A percentile compares a stretch with the other conserved stretches of the same genome.
Conservation (phyloP, 2,888 invertebrate species). For the Eucera pruinosa region DNA sequence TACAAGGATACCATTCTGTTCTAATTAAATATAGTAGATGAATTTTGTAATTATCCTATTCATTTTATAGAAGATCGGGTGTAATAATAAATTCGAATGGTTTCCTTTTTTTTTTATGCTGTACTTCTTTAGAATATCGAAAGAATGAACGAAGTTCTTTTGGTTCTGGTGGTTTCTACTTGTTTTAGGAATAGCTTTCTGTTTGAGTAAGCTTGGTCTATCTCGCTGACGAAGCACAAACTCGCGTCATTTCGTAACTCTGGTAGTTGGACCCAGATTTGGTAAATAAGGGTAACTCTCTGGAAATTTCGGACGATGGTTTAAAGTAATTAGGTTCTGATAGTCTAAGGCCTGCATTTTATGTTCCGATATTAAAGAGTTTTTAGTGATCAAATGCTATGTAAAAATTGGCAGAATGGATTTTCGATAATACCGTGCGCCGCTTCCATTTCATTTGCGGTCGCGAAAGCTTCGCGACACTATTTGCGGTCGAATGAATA, state of each 20-base stretch:
- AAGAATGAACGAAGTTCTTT: too few relatives aligned
- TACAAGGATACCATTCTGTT: too few relatives aligned
- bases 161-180: neutral
- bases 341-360: neutral
- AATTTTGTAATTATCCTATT: too few relatives aligned
- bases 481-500: slow-evolving; percentile 28
- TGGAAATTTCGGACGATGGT: neutral
- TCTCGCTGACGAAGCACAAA: slow-evolving; percentile 12
- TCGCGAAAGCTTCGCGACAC: slow-evolving; percentile 8
- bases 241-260: neutral
- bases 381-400: neutral
- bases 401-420: slow-evolving; percentile 17
- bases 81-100: too few relatives aligned
- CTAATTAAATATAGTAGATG: too few relatives aligned
- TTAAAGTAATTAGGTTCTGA: slow-evolving; percentile 2
- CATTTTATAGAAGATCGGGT: too few relatives aligned
- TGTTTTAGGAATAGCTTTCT: slow-evolving; percentile 4
- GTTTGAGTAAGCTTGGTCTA: neutral
- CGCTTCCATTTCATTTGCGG: slow-evolving; percentile 33
- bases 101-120: too few relatives aligned
- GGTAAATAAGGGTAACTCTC: neutral
- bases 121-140: too few relatives aligned
- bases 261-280: neutral
- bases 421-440: slow-evolving; percentile 12
- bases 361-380: neutral